Evolutionary conservation across 2,113 vertebrate genomes (phyloP), one percentile per base, ranked within the genome.

Genomic region (Rostratula benghalensis): DNA sequence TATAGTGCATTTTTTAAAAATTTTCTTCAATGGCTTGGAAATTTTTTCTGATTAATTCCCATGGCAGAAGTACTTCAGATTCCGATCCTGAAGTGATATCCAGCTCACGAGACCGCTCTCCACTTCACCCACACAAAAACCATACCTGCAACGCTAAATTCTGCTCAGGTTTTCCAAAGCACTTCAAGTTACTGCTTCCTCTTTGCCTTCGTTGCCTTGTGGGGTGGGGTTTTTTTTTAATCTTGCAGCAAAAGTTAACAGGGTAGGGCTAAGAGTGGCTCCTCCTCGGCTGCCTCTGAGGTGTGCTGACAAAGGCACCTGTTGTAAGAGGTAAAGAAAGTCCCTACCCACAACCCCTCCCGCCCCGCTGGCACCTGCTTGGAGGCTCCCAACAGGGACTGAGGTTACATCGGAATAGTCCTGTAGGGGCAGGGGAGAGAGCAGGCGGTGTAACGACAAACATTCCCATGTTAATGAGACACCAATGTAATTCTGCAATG

Each of bases 291-390:
- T 43, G 68, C 91, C 87, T 95, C 64, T 7, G 39, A 90, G 90
- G 89, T n/a, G 76, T 25, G 35, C 90, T 75, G 89, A 96, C 96
- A 97, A 96, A 97, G 97, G 93, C 97, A 97, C 94, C 98, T 97
- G 98, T 98, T 97, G 98, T 92, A 76, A 90, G 46, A 97, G 94
- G 97, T 91, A 73, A 93, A 37, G 88, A 21, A 93, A 95, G 87
- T 70, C 48, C 89, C 94, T 93, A 92, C 97, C 97, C 97, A 86
- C 68, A 61, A 89, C 96, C 84, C 97, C 78, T 95, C 87, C 92
- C 68, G 74, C 45, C 65, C 81, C 25, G 39, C 95, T 96, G 97
- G 96, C 95, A 96, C 83, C 75, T 7, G 60, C 92, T 91, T 96
- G 33, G 95, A 89, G 97, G 93, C 95, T 96, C 71, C 93, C 95